Conservation (phyloP, 1,140 invertebrate genomes). For the Panagrolaimus sp. region DNA sequence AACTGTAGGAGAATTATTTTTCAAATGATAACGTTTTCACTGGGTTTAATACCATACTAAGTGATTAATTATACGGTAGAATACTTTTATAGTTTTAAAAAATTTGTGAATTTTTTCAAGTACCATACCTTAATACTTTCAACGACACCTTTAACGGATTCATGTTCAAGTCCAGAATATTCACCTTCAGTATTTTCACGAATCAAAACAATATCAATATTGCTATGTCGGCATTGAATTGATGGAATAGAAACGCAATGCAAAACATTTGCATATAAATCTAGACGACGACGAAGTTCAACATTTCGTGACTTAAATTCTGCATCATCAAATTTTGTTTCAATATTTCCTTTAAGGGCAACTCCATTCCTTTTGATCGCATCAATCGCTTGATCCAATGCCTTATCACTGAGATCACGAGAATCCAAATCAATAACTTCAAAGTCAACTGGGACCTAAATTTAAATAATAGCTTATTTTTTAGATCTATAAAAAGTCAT, state of each 20-base stretch:
- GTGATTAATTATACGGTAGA: no score
- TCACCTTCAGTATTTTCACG: conserved; percentile 72
- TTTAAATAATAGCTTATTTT: no score
- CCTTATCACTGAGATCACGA: conserved; percentile 69
- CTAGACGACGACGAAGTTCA: conserved; percentile 45
- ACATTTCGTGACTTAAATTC: conserved; percentile 53
- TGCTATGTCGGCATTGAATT: conserved; percentile 75
- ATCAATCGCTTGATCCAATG: conserved; percentile 84
- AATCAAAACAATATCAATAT: conserved; percentile 85
- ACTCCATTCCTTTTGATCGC: conserved; percentile 93
- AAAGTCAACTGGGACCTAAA: conserved; percentile 88
- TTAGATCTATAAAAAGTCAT: no score
- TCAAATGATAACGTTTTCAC: no score
- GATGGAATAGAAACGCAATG: conserved; percentile 91
- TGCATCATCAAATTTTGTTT: conserved; percentile 57
- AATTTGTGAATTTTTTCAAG: neutral
- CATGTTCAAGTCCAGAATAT: conserved; percentile 88
- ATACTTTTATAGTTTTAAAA: no score
- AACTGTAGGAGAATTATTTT: no score
- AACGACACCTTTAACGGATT: conserved; percentile 83
- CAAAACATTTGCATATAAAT: conserved; percentile 40
- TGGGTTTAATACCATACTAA: no score
- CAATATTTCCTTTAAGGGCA: conserved; percentile 63
- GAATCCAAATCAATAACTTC: conserved; percentile 85
- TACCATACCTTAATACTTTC: conserved; percentile 77